phyloP scores from a whole-genome alignment of 2,888 invertebrate genomes.

The Byasa hedistus region DNA sequence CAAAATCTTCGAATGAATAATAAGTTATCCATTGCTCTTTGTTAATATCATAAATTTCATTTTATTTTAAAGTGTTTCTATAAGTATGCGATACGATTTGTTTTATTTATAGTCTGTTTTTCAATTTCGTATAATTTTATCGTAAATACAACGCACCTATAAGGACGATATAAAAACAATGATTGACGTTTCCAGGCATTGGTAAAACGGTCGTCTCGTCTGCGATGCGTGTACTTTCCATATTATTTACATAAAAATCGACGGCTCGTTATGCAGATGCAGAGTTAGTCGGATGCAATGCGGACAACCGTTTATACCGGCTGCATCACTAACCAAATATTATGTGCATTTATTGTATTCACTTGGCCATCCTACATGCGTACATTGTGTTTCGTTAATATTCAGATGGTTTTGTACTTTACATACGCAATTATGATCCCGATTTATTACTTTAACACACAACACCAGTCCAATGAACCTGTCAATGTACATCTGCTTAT shows the following conservation, averaged over 20 bases:
- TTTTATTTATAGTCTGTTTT: slow-evolving; percentile 7
- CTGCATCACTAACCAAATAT: slow-evolving; percentile 69
- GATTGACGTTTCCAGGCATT: slow-evolving; percentile 25
- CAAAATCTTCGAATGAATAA: too few species aligned
- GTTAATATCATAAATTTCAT: neutral
- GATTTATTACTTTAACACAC: slow-evolving; percentile 39
- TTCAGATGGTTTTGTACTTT: neutral
- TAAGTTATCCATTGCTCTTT: neutral
- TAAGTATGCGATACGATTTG: neutral
- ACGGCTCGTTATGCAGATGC: slow-evolving; percentile 68
- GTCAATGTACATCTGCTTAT: slow-evolving; percentile 65
- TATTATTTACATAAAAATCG: slow-evolving; percentile 38
- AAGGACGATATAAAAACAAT: slow-evolving; percentile 15
- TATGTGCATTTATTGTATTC: slow-evolving; percentile 75
- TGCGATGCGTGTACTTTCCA: slow-evolving; percentile 16
- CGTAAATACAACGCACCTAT: slow-evolving; percentile 1
- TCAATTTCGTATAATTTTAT: slow-evolving; percentile 22
- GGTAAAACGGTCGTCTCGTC: slow-evolving; percentile 14
- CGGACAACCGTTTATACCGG: slow-evolving; percentile 46
- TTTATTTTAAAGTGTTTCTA: neutral
- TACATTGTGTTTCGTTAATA: slow-evolving; percentile 27
- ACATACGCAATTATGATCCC: neutral
- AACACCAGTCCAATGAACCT: slow-evolving; percentile 55
- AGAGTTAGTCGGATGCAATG: slow-evolving; percentile 48
- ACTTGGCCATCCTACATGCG: slow-evolving; percentile 47